phyloP scores from a whole-genome alignment of 53 echinoderm and acorn worm genomes.

The Luidia sarsii region DNA sequence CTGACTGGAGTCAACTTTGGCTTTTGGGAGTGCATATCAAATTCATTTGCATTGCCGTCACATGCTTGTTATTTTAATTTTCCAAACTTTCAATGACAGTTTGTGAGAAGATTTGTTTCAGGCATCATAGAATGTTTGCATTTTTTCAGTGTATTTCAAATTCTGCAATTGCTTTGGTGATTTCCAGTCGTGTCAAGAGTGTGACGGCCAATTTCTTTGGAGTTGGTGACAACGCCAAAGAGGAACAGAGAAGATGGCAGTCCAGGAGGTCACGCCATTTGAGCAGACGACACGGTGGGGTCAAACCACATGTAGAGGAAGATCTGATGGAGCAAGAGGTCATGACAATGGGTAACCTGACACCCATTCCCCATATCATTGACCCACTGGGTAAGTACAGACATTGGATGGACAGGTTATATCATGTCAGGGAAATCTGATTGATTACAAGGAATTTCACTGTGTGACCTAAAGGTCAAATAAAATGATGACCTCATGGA shows the following conservation, averaged over 20 bases:
- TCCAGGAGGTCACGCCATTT: constrained; percentile 79
- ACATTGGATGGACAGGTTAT: neutral
- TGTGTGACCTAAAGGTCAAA: neutral
- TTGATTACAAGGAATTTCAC: neutral
- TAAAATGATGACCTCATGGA: neutral
- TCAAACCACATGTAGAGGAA: constrained; percentile 78
- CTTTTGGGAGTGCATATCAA: neutral
- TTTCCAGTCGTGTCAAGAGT: constrained; percentile 81
- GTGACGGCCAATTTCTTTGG: constrained; percentile 97
- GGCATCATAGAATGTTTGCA: no score
- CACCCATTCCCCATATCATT: constrained; percentile 76
- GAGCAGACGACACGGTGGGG: constrained; percentile 85
- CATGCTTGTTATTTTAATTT: neutral
- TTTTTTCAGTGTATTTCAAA: no score
- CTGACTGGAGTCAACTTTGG: neutral
- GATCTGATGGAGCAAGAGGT: constrained; percentile 64
- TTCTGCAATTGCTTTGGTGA: neutral
- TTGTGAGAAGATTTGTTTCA: no score
- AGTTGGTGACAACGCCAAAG: constrained; percentile 88
- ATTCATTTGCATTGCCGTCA: neutral
- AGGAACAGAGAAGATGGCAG: constrained; percentile 87
- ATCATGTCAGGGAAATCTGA: no score
- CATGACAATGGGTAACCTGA: constrained; percentile 42
- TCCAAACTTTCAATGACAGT: neutral
- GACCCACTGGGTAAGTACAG: constrained; percentile 84